Evolutionary conservation across 2,888 invertebrate species (phyloP), one percentile per base, ranked within the genome.

Genomic region (Oligia latruncula): DNA sequence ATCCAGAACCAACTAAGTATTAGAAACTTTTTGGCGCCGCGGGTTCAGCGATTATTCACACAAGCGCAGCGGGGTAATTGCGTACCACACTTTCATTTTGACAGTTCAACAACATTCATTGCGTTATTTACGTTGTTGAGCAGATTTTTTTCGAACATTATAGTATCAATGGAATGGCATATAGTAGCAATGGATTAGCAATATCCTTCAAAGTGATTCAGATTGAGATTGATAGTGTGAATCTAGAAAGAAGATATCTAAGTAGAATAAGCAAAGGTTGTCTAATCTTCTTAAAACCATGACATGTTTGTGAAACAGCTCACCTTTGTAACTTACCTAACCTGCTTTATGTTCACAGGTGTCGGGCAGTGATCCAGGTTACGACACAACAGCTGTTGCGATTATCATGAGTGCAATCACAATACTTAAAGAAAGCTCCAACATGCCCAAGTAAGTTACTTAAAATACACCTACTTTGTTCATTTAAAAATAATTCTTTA

Each of bases 361-460:
- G 20, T 90, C 92, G 17, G 93, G 93, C 40, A 77, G 60, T 13
- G 93, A 94, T 83, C 93, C 92, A 20, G 92, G 89, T 0, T 94
- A 94, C 80, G 81, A 88, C 66, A 87, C 91, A 5, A 93, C 94
- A 8, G 90, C 91, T 15, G 55, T 90, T 58, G 84, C 91, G 0
- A 82, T 92, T 60, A 75, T 92, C 0, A 84, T 89, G 64, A 90
- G 92, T 46, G 93, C 93, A 6, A 76, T 93, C 3, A 93, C 92
- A 4, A 83, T 93, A 70, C 67, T 94, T 29, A 91, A 86, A 68
- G 93, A 94, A 71, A 73, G 72, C 15, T 77, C 85, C 1, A 89
- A 85, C 67, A 93, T 94, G 87, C 93, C 94, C 6, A 92, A 89
- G 94, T 94, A 89, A 91, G 91, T 83, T n/a, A 71, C 35, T 49